Evolutionary conservation across 2,888 invertebrate genomes (phyloP), one percentile per base, ranked within the genome.

Genomic region (Sinodicranocentrus sp.): DNA sequence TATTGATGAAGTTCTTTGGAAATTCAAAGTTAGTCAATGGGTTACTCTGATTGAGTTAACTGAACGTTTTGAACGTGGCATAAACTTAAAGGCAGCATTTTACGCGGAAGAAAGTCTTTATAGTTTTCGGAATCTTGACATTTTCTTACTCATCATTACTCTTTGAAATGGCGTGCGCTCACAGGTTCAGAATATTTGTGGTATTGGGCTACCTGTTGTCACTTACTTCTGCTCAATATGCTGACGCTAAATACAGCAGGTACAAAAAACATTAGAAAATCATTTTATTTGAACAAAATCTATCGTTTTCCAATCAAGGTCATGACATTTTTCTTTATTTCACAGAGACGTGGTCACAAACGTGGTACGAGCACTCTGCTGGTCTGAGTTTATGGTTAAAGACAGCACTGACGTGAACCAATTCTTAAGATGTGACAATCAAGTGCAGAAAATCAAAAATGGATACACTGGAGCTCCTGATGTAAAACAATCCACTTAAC

Each of bases 381-480:
- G 68, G 68, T 70, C 68, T n/a, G 77, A 77, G 21, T 77, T 77
- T 17, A 33, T 77, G 13, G 33, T 44, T 13, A 77, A 70, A 19
- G 21, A 23, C 1, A 57, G n/a, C 15, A 77, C 77, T 13, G 59
- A 77, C 21, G 77, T 77, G 5, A 77, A 77, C n/a, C 68, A 77
- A 19, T 77, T 77, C 25, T 44, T 77, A 1, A 54, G 68, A 1
- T 77, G 77, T 28, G 77, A 77, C n/a, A 77, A 77, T 25, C 77
- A 77, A 77, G 59, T 77, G 25, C 77, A 77, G 13, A 77, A 77
- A 28, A 68, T 77, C n/a, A 77, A 61, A 33, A 59, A n/a, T 19
- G 77, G 68, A 5, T 77, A 77, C n/a, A 48, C 13, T 8, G 77
- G 44, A 68, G 77, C 19, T 15, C 77, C 77, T 3, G 77, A 77